Conservation (phyloP, 64 coral and sea anemone species). For the Hydrozoanthus tunicans region DNA sequence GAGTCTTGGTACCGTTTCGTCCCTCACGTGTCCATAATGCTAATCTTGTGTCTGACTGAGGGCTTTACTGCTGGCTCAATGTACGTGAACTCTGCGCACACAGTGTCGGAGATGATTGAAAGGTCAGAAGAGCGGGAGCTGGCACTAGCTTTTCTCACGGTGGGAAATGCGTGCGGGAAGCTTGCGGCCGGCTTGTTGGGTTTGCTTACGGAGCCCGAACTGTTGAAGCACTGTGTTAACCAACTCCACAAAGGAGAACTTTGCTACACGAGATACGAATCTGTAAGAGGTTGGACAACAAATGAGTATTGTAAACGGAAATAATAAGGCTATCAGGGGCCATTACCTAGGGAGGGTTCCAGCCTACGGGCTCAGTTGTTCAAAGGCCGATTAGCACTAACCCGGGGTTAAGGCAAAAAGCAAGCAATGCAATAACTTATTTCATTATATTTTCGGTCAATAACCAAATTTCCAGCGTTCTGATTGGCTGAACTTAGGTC, state of each 20-base stretch:
- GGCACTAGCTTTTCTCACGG: slow-evolving; percentile 74
- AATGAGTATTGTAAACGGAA: slow-evolving; percentile 51
- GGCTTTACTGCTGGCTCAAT: slow-evolving; percentile 84
- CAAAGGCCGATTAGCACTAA: no score
- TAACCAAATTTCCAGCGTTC: no score
- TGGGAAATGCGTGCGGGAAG: slow-evolving; percentile 86
- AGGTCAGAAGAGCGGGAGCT: slow-evolving; percentile 64
- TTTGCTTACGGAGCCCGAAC: slow-evolving; percentile 61
- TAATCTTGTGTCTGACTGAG: slow-evolving; percentile 75
- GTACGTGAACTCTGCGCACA: slow-evolving; percentile 85
- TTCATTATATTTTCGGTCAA: no score
- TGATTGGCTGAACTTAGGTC: no score
- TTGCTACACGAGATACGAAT: slow-evolving; percentile 74
- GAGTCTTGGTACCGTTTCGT: slow-evolving; percentile 80
- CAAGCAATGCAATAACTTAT: no score
- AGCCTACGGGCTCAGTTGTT: no score
- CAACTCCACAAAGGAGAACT: slow-evolving; percentile 61
- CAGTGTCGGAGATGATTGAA: slow-evolving; percentile 71
- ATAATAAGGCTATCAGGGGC: not conserved
- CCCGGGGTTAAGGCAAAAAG: no score
- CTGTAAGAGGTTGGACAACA: slow-evolving; percentile 61
- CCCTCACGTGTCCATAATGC: slow-evolving; percentile 58
- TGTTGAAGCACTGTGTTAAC: slow-evolving; percentile 67
- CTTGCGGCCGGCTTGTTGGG: slow-evolving; percentile 63
- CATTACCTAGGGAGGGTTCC: no score